Evolutionary conservation across 2,797 vertebrate species (phyloP), one percentile per base, ranked within the genome.

Genomic region (Chelidonichthys spinosus): DNA sequence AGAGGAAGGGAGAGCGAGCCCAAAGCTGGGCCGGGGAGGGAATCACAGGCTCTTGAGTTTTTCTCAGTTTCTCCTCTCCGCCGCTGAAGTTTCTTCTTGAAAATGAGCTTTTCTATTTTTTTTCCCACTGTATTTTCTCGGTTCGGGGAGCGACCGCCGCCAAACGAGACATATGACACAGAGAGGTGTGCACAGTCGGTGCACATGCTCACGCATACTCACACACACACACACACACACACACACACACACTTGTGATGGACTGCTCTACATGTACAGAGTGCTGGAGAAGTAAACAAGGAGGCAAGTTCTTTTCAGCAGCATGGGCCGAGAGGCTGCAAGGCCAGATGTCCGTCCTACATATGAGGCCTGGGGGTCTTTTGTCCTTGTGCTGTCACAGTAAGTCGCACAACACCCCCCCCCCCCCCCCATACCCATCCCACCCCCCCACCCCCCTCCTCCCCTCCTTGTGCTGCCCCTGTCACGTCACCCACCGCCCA

Each of bases 241-340:
- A 25, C 84, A 6, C 83, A 83, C 76, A 66, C 82, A 73, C 46
- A 79, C 76, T 84, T 71, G 84, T 92, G 91, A 91, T 79, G 78
- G 82, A 86, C 87, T 82, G 83, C 84, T 92, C 82, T 90, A 92
- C 88, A 91, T 86, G 89, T 87, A 89, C 91, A 92, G 90, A 91
- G 87, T 91, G 91, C 86, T 89, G 89, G 87, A 90, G 84, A 90
- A 83, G 86, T 84, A 86, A 90, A 91, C 73, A 43, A 90, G 88
- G 87, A 91, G 86, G 85, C 82, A 79, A 85, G 84, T 78, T 87
- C 84, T 91, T 84, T 90, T 82, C 89, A 89, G 90, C 91, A 92
- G 92, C 90, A 66, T 72, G 78, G 71, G 72, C 86, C 60, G 14
- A 87, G 78, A 89, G 87, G 84, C 90, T 89, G 86, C 86, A 72